Evolutionary conservation across 2,797 vertebrate species (phyloP).

Genomic region (Chrosomus eos): DNA sequence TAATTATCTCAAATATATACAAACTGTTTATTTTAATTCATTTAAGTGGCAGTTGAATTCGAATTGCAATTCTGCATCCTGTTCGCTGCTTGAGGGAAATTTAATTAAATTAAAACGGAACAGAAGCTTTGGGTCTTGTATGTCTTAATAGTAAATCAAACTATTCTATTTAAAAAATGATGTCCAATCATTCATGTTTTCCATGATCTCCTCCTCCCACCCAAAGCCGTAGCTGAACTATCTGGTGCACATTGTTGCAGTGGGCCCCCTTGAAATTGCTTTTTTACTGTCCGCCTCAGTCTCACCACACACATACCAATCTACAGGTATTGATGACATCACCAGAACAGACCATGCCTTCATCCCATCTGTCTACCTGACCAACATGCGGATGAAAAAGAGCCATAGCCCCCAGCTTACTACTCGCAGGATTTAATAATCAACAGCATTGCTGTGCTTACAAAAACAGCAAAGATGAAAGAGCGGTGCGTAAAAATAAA

Average conservation of each 20-base stretch:
- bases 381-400: not conserved
- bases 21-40: not conserved
- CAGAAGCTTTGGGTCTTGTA: not conserved
- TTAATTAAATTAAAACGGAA: not conserved
- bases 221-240: not conserved
- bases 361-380: slow-evolving; percentile 28
- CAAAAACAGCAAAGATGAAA: slow-evolving; percentile 33
- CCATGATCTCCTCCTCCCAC: not conserved
- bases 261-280: not conserved
- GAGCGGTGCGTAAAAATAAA: slow-evolving; percentile 32
- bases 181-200: not conserved
- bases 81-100: not conserved
- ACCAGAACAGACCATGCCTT: not conserved
- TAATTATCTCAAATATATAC: not conserved
- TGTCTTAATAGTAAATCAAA: too few relatives aligned
- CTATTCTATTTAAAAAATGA: not conserved
- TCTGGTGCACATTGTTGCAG: not conserved
- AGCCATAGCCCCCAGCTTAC: not conserved
- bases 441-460: not conserved
- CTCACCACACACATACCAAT: not conserved
- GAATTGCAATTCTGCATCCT: not conserved
- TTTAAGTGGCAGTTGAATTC: not conserved
- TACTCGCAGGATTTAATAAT: not conserved
- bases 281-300: not conserved
- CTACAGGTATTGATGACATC: slow-evolving; percentile 20